Evolutionary conservation across 1,140 invertebrate species (phyloP), one percentile per base, ranked within the genome.

Genomic region (Amphibalanus amphitrite): DNA sequence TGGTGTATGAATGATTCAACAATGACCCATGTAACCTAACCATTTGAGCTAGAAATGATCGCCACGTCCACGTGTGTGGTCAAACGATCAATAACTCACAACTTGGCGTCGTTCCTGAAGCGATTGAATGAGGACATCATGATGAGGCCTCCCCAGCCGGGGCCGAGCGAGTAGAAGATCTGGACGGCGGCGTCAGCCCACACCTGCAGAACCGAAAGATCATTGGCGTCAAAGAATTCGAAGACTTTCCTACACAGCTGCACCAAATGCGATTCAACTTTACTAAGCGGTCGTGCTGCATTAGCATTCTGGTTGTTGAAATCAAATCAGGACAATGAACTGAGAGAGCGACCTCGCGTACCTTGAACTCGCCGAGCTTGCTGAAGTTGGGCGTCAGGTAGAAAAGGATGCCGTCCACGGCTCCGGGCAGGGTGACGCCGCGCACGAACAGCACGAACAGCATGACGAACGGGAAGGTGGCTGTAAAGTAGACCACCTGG

Each of bases 321-420:
- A n/a, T n/a, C n/a, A n/a, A n/a, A n/a, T n/a, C n/a, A n/a, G n/a
- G n/a, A n/a, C n/a, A n/a, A n/a, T n/a, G n/a, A n/a, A n/a, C n/a
- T n/a, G n/a, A n/a, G n/a, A n/a, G n/a, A n/a, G n/a, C n/a, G n/a
- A n/a, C n/a, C n/a, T n/a, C n/a, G n/a, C n/a, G n/a, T 78, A 79
- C 76, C 74, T 76, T 77, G 23, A 88, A 87, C 74, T 23, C 70
- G 25, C 70, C 82, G 67, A 92, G 81, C 75, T 86, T 86, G 67
- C 85, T 82, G 85, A 89, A 95, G 76, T 93, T 86, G 28, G 92
- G 92, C n/a, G 87, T 89, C 15, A 95, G 80, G 79, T 94, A 95
- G 79, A 91, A 92, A 0, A 88, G 76, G 72, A 93, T 89, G 0
- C 91, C 92, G 69, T 87, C 86, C 0, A 83, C 82, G 47, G 90